Evolutionary conservation across 2,888 invertebrate species (phyloP).

Genomic region (Erynnis tages): DNA sequence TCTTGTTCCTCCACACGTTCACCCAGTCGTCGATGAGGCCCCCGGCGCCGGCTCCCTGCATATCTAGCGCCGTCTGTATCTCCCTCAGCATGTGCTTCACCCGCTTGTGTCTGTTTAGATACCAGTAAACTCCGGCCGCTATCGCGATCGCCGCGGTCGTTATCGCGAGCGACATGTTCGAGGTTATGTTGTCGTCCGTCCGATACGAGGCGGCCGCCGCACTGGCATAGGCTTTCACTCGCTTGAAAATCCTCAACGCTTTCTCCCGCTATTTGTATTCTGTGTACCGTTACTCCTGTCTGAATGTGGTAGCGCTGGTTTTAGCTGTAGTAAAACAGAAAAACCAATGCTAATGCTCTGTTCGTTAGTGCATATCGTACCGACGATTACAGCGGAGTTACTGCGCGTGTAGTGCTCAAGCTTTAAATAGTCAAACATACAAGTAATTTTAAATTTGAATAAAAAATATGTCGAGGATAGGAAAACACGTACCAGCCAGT

Average conservation of each 20-base stretch:
- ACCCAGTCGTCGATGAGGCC: slow-evolving; percentile 83
- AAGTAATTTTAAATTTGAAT: too few species aligned
- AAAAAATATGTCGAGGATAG: too few species aligned
- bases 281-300: slow-evolving; percentile 67
- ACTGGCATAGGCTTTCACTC: slow-evolving; percentile 71
- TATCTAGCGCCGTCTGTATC: slow-evolving; percentile 76
- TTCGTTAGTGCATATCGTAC: slow-evolving; percentile 1
- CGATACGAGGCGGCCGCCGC: slow-evolving; percentile 55
- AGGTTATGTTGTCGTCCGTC: slow-evolving; percentile 55
- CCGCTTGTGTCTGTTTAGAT: slow-evolving; percentile 78
- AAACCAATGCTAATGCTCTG: slow-evolving; percentile 33
- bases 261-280: slow-evolving; percentile 67
- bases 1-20: slow-evolving; percentile 78
- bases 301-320: slow-evolving; percentile 28
- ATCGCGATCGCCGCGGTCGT: slow-evolving; percentile 47
- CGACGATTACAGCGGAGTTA: neutral
- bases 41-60: slow-evolving; percentile 81
- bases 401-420: slow-evolving; percentile 1
- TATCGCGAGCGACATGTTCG: slow-evolving; percentile 59
- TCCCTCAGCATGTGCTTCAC: slow-evolving; percentile 76
- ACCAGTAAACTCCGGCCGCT: slow-evolving; percentile 64
- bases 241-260: slow-evolving; percentile 68
- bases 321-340: slow-evolving; percentile 36
- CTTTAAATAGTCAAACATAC: too few species aligned
- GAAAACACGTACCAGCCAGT: too few species aligned